Evolutionary conservation across 2,888 invertebrate species (phyloP).

Genomic region (Steromphala cineraria): DNA sequence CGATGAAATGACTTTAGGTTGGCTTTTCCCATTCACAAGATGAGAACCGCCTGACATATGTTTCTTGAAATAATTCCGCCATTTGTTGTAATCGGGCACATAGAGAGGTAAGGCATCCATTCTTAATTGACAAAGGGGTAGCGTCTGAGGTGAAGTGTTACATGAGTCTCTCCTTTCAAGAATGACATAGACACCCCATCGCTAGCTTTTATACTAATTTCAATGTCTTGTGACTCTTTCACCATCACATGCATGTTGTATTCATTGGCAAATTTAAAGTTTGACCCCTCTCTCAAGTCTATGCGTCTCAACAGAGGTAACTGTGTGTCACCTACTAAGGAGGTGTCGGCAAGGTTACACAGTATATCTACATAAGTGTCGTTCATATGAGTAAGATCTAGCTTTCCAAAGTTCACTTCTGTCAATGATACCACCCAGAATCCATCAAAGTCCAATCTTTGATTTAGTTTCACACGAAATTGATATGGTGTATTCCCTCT

Average conservation of each 20-base stretch:
- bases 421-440: neutral
- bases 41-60: neutral
- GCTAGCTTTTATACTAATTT: neutral
- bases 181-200: neutral
- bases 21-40: neutral
- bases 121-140: neutral
- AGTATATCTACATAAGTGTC: neutral
- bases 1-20: neutral
- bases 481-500: neutral
- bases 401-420: neutral
- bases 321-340: neutral
- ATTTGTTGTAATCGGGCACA: slow-evolving; percentile 13
- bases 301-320: neutral
- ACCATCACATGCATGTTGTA: neutral
- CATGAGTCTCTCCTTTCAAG: slow-evolving; percentile 1
- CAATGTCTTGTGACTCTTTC: neutral
- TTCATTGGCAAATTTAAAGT: neutral
- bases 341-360: neutral
- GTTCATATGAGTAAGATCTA: neutral
- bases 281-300: neutral
- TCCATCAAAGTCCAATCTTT: neutral
- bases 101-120: slow-evolving; percentile 4
- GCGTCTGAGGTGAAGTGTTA: neutral
- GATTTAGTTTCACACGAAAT: slow-evolving; percentile 1
- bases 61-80: neutral